Conservation (phyloP, 2,888 invertebrate genomes). For the Diaphora mendica region DNA sequence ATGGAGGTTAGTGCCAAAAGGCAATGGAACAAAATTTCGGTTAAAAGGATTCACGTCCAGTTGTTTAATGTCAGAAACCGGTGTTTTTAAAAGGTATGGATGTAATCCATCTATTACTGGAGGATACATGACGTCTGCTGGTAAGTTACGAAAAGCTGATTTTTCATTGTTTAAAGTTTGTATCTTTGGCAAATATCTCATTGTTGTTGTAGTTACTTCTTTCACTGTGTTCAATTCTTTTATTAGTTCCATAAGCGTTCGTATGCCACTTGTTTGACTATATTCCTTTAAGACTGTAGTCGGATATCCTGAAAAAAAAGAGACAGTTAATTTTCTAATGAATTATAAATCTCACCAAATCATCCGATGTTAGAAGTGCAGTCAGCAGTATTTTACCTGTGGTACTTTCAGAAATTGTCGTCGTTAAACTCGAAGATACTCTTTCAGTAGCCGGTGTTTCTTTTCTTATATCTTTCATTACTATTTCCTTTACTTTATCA, state of each 20-base stretch:
- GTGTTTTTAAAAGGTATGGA: conserved; percentile 21
- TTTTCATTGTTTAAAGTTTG: neutral
- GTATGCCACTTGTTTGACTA: conserved; percentile 51
- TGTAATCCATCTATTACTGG: conserved; percentile 18
- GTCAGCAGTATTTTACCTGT: conserved; percentile 3
- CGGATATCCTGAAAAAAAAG: conserved; percentile 39
- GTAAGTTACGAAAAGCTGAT: neutral
- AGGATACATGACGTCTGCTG: neutral
- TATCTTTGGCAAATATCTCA: conserved; percentile 5
- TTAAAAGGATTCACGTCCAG: conserved; percentile 10
- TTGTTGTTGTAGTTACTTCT: conserved; percentile 35
- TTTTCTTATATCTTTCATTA: conserved; percentile 66
- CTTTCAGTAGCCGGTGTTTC: conserved; percentile 43
- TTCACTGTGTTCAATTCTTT: conserved; percentile 61
- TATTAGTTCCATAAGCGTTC: conserved; percentile 64
- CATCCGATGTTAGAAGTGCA: neutral
- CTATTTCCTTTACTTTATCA: conserved; percentile 66
- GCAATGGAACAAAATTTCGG: conserved; percentile 4
- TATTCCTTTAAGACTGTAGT: conserved; percentile 29
- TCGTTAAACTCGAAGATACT: conserved; percentile 30
- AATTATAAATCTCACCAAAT: conserved; percentile 22
- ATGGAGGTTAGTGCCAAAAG: conserved; percentile 1
- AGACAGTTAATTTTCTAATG: neutral
- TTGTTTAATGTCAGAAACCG: conserved; percentile 1
- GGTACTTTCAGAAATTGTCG: conserved; percentile 22